Conservation (phyloP, 2,888 invertebrate genomes). For the Microplitis manilae region DNA sequence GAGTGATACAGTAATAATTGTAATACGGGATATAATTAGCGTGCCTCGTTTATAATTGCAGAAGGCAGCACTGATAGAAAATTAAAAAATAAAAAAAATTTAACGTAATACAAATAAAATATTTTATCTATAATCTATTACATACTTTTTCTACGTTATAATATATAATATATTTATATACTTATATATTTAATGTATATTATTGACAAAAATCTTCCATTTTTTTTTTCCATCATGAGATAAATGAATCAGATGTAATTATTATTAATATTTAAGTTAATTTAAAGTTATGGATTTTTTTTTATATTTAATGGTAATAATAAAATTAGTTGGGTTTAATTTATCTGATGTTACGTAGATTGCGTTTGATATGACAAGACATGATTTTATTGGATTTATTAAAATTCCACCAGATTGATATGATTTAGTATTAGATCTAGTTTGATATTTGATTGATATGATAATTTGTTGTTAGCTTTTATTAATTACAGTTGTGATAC, state of each 20-base stretch:
- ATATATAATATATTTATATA: conserved; percentile 8
- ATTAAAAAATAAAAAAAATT: background rate
- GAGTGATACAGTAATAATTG: conserved; percentile 36
- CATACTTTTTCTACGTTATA: conserved; percentile 30
- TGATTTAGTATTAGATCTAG: too few species aligned
- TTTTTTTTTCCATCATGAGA: conserved; percentile 14
- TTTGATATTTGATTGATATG: too few species aligned
- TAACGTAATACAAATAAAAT: background rate
- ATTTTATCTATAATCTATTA: conserved; percentile 14
- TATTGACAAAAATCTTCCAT: conserved; percentile 36
- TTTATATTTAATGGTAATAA: too few species aligned
- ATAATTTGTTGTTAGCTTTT: too few species aligned
- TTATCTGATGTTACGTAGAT: too few species aligned
- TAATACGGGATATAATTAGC: conserved; percentile 17
- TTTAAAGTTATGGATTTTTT: too few species aligned
- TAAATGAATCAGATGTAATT: background rate
- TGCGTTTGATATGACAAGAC: too few species aligned
- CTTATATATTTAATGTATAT: conserved; percentile 14
- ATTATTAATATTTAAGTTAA: too few species aligned
- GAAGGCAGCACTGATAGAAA: conserved; percentile 25
- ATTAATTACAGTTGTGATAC: too few species aligned
- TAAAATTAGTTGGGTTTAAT: too few species aligned
- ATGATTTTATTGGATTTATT: too few species aligned
- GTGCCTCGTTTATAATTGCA: conserved; percentile 48
- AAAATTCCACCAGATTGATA: too few species aligned